These are phyloP conservation scores for Yponomeuta plumbellus DNA, from an alignment of 2,888 invertebrate genomes.

Conservation along the genomic window DNA sequence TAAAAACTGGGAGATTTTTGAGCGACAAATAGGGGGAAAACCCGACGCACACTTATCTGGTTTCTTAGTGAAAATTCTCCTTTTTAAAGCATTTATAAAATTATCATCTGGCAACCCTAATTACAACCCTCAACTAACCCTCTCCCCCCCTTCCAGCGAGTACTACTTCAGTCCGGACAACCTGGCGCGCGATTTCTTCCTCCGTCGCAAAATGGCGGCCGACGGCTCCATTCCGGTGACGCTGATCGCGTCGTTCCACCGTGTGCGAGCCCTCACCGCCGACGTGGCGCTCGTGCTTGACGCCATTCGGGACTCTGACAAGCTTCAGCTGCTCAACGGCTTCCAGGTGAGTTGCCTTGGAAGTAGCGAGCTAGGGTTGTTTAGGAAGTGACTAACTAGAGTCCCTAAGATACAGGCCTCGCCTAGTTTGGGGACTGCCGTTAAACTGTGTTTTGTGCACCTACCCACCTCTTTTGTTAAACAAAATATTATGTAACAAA, in stretches of 20 bases:
- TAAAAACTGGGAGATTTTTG: too few relatives aligned
- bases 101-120: too few relatives aligned
- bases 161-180: conserved; percentile 99
- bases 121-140: not conserved
- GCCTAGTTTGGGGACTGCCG: too few relatives aligned
- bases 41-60: too few relatives aligned
- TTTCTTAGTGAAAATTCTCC: too few relatives aligned
- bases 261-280: conserved; percentile 90
- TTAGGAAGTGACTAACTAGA: too few relatives aligned
- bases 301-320: conserved; percentile 90
- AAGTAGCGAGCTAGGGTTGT: too few relatives aligned
- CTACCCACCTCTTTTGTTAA: too few relatives aligned
- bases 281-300: conserved; percentile 90
- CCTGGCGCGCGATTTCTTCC: conserved; percentile 95
- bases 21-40: too few relatives aligned
- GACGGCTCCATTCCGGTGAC: conserved; percentile 96
- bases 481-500: too few relatives aligned
- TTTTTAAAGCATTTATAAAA: not conserved
- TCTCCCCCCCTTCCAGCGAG: conserved; percentile 80
- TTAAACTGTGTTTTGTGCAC: too few relatives aligned
- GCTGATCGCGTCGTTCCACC: conserved; percentile 96
- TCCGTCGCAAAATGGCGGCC: conserved; percentile 96
- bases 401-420: too few relatives aligned
- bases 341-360: not conserved
- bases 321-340: conserved; percentile 83